phyloP scores from a whole-genome alignment of 2,888 invertebrate genomes.

The Argyresthia albistria region DNA sequence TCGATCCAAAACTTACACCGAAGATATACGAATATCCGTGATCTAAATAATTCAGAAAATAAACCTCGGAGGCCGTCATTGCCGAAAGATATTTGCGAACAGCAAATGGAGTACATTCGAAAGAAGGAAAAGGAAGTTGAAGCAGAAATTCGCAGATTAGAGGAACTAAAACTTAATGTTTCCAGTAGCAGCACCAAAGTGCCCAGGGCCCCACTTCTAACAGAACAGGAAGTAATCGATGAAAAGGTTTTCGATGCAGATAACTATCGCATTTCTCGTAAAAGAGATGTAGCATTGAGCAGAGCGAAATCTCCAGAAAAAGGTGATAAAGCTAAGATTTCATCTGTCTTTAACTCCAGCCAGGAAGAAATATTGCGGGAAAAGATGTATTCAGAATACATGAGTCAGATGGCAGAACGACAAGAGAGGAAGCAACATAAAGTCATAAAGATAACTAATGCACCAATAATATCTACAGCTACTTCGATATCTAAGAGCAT shows the following conservation, averaged over 20 bases:
- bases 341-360: conserved; percentile 67
- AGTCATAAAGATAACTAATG: conserved; percentile 83
- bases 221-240: conserved; percentile 37
- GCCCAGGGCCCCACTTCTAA: conserved; percentile 48
- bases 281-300: conserved; percentile 50
- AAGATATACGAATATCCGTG: conserved; percentile 37
- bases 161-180: conserved; percentile 58
- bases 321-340: conserved; percentile 28
- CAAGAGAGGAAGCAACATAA: conserved; percentile 85
- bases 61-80: conserved; percentile 69
- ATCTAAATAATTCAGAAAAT: conserved; percentile 20
- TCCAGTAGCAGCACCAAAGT: conserved; percentile 23
- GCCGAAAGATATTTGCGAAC: conserved; percentile 76
- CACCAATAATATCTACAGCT: conserved; percentile 23
- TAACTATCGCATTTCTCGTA: conserved; percentile 51
- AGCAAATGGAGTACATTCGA: conserved; percentile 76
- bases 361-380: conserved; percentile 83
- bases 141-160: conserved; percentile 75
- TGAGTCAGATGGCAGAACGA: conserved; percentile 83
- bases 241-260: conserved; percentile 30
- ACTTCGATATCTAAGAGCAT: conserved; percentile 45
- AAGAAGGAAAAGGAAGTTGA: conserved; percentile 79
- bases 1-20: conserved; percentile 62
- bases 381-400: conserved; percentile 89
- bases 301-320: conserved; percentile 20